Percentiles rank a stretch among this genome's conserved stretches.
Conservation (phyloP, 2,113 vertebrate species). For the Psittacara wagleri region DNA sequence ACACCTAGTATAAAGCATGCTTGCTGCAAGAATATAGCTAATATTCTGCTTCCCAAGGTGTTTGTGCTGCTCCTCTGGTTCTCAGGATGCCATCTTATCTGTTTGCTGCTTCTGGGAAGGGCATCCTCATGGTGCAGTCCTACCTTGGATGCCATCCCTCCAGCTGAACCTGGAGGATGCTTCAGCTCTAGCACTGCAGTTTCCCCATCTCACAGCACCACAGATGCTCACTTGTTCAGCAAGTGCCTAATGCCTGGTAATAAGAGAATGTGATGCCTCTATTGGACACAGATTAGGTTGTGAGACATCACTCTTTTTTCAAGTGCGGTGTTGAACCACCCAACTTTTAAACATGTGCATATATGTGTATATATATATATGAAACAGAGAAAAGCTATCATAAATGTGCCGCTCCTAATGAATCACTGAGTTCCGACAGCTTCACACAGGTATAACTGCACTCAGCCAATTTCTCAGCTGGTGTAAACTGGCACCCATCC, state of each 20-base stretch:
- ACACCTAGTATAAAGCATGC: rapidly evolving
- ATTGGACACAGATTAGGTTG: not conserved
- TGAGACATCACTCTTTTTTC: constrained; percentile 25
- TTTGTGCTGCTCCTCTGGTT: rapidly evolving
- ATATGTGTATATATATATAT: not conserved
- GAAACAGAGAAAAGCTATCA: constrained; percentile 21
- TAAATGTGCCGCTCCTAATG: constrained; percentile 53
- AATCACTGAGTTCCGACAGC: constrained; percentile 53
- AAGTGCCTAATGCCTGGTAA: not conserved
- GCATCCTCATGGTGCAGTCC: not conserved
- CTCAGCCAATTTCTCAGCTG: constrained; percentile 56
- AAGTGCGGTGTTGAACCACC: constrained; percentile 45
- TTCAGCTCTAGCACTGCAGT: not conserved
- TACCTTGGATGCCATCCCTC: rapidly evolving
- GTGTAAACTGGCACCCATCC: constrained; percentile 62
- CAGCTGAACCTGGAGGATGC: not conserved
- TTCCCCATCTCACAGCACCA: not conserved
- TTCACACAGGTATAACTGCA: constrained; percentile 58
- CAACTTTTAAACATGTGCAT: constrained; percentile 44
- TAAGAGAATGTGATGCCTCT: not conserved
- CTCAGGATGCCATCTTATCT: not conserved
- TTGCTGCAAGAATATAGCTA: not conserved
- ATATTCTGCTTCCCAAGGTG: not conserved
- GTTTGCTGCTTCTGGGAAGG: not conserved
- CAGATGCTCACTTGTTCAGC: not conserved